A percentile compares a stretch with the other conserved stretches of the same genome.
These are phyloP conservation scores for Oegoconia quadripuncta DNA, from an alignment of 2,888 invertebrate genomes.

Conservation along the genomic window DNA sequence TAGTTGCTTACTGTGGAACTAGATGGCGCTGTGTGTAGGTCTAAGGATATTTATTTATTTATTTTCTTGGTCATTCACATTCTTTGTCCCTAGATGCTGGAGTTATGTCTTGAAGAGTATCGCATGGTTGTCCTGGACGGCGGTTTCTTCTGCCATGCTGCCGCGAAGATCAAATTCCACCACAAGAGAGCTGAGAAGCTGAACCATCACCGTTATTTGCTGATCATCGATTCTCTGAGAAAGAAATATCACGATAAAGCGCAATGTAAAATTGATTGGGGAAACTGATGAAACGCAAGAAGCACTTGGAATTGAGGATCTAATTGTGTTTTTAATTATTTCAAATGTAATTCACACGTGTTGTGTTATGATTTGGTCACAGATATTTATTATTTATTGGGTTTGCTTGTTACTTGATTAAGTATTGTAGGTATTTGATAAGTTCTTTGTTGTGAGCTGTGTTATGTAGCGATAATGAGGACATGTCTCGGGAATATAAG, in stretches of 20 bases:
- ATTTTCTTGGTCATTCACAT: background rate
- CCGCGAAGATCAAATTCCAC: conserved; percentile 48
- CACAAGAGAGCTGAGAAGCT: conserved; percentile 41
- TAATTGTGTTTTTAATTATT: too few species aligned
- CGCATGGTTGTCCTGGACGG: conserved; percentile 85
- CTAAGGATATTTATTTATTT: background rate
- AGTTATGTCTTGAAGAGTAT: conserved; percentile 86
- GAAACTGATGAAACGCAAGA: conserved; percentile 20
- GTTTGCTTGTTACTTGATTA: too few species aligned
- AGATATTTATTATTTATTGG: too few species aligned
- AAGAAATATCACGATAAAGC: conserved; percentile 67
- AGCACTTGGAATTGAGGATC: too few species aligned
- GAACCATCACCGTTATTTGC: conserved; percentile 71
- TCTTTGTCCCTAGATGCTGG: conserved; percentile 81
- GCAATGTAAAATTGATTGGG: conserved; percentile 55
- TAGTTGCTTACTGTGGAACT: too few species aligned
- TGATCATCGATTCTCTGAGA: conserved; percentile 64
- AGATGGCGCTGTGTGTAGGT: too few species aligned
- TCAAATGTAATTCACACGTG: too few species aligned
- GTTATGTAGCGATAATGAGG: too few species aligned
- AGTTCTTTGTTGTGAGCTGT: too few species aligned
- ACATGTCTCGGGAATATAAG: too few species aligned
- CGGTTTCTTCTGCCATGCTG: conserved; percentile 85
- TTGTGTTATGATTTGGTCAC: too few species aligned
- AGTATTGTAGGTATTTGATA: too few species aligned